A percentile compares a stretch with the other conserved stretches of the same genome.
Evolutionary conservation across 1,140 invertebrate species (phyloP).

Genomic region (Agrypnia vestita): DNA sequence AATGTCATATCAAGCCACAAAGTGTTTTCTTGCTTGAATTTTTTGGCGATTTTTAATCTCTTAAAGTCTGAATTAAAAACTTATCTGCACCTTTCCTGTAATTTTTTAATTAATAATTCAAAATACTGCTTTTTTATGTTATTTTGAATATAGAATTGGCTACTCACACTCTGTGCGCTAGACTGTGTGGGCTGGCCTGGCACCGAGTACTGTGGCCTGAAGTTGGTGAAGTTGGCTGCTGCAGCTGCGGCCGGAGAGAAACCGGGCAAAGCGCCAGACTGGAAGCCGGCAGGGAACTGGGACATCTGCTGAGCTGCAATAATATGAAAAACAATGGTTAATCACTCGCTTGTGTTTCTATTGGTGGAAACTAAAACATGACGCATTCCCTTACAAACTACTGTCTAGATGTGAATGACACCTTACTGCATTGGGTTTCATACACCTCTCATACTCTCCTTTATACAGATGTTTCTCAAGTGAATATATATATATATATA

Average conservation of each 20-base stretch:
- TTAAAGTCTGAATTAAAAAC: slow-evolving; percentile 2
- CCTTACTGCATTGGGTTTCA: too few species aligned
- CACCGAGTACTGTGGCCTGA: slow-evolving; percentile 92
- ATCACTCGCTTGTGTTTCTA: too few species aligned
- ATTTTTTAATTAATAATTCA: background rate
- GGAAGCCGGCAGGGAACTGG: slow-evolving; percentile 87
- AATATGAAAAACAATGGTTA: background rate
- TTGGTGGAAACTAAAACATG: too few species aligned
- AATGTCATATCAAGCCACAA: too few species aligned
- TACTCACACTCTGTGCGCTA: slow-evolving; percentile 67
- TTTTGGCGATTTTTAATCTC: too few species aligned
- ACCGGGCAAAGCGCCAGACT: slow-evolving; percentile 80
- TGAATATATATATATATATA: too few species aligned
- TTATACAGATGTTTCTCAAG: too few species aligned
- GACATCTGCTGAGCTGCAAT: slow-evolving; percentile 78
- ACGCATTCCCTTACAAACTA: too few species aligned
- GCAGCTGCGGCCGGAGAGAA: slow-evolving; percentile 79
- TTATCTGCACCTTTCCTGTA: background rate
- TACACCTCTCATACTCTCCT: too few species aligned
- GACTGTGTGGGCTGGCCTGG: slow-evolving; percentile 80
- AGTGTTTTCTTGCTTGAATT: too few species aligned
- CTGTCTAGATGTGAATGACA: too few species aligned
- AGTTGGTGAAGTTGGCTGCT: slow-evolving; percentile 89
- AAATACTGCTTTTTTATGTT: background rate
- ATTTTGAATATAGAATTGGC: background rate